Evolutionary conservation across 1,140 invertebrate species (phyloP).

Genomic region (Leptinotarsa texana): DNA sequence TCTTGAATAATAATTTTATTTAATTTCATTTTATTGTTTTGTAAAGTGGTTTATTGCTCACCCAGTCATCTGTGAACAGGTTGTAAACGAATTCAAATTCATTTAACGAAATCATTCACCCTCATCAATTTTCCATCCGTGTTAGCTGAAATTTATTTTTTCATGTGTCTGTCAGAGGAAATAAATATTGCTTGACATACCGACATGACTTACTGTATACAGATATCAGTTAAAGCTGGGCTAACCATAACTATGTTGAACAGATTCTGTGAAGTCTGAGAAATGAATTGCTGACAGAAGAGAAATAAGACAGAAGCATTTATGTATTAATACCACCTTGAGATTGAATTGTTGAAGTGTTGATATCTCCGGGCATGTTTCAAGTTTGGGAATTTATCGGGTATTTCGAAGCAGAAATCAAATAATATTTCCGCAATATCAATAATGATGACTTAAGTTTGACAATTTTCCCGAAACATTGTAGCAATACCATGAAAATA

Average conservation of each 20-base stretch:
- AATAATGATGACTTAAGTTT: too few relatives aligned
- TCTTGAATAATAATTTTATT: too few relatives aligned
- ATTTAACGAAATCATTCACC: constrained; percentile 11
- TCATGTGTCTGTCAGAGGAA: constrained; percentile 13
- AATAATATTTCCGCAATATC: too few relatives aligned
- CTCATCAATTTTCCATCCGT: not conserved
- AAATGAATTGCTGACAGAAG: constrained; percentile 34
- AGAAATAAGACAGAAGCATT: constrained; percentile 32
- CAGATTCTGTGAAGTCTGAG: constrained; percentile 32
- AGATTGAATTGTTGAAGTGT: not conserved
- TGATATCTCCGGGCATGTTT: too few relatives aligned
- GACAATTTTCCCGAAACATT: too few relatives aligned
- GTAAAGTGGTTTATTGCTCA: too few relatives aligned
- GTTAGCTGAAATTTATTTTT: constrained; percentile 15
- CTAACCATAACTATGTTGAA: constrained; percentile 31
- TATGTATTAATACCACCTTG: not conserved
- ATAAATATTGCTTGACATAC: constrained; percentile 23
- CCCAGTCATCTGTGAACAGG: too few relatives aligned
- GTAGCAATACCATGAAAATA: too few relatives aligned
- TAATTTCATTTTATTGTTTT: too few relatives aligned
- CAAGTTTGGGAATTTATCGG: too few relatives aligned
- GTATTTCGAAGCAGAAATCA: too few relatives aligned
- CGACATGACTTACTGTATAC: constrained; percentile 18
- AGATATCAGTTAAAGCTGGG: constrained; percentile 20
- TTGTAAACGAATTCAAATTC: not conserved